A percentile compares a stretch with the other conserved stretches of the same genome.
Conservation (phyloP, 2,888 invertebrate species). For the Linnaemya tessellans region DNA sequence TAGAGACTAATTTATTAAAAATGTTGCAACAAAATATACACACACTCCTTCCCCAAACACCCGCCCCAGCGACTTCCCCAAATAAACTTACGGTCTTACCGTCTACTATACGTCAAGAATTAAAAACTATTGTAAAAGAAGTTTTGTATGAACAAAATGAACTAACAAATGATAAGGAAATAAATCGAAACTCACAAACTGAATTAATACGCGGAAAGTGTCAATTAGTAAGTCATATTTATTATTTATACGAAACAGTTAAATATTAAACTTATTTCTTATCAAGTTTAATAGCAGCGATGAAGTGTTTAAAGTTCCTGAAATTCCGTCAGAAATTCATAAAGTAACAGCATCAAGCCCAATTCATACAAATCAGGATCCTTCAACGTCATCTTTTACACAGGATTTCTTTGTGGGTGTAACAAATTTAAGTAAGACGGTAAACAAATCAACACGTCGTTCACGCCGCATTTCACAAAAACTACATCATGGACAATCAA, state of each 20-base stretch:
- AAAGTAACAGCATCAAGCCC: constrained; percentile 60
- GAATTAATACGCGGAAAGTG: constrained; percentile 57
- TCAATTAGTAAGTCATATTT: constrained; percentile 73
- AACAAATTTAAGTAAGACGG: constrained; percentile 29
- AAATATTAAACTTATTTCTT: neutral
- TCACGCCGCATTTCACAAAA: constrained; percentile 60
- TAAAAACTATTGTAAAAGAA: constrained; percentile 72
- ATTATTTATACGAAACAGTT: neutral
- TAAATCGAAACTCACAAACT: neutral
- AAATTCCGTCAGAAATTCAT: constrained; percentile 57
- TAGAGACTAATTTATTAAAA: constrained; percentile 75
- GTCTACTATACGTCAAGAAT: constrained; percentile 66
- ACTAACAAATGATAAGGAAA: neutral
- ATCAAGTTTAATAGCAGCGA: constrained; percentile 74
- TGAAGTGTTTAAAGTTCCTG: constrained; percentile 76
- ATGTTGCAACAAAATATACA: constrained; percentile 66
- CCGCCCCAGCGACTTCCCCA: constrained; percentile 10
- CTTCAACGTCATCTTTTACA: constrained; percentile 32
- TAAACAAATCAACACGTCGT: constrained; percentile 59
- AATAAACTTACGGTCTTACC: constrained; percentile 50
- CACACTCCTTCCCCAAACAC: constrained; percentile 53
- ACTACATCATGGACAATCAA: neutral
- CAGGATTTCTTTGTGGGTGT: constrained; percentile 55
- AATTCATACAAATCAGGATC: neutral
- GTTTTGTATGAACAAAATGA: constrained; percentile 48